Evolutionary conservation across 2,797 vertebrate species (phyloP).

Genomic region (Typhlichthys subterraneus): DNA sequence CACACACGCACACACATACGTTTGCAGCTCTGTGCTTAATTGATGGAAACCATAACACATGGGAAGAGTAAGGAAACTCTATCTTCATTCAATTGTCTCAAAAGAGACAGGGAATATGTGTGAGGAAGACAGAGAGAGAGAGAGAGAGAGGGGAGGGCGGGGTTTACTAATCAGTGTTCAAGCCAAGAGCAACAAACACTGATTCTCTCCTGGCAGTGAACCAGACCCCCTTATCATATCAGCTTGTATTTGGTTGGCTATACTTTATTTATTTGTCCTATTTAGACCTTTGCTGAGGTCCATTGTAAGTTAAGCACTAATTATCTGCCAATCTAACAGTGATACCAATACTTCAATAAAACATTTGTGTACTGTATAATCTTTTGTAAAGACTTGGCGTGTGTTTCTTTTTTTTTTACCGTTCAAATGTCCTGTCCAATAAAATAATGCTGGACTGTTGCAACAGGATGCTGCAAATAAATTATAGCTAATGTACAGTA

Average conservation of each 20-base stretch:
- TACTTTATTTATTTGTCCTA: conserved; percentile 50
- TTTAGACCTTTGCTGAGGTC: too few relatives aligned
- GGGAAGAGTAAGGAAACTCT: conserved; percentile 32
- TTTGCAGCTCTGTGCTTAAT: conserved; percentile 56
- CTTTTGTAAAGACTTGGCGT: too few relatives aligned
- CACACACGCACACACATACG: conserved; percentile 1
- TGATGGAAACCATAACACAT: conserved; percentile 79
- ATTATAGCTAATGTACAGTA: too few relatives aligned
- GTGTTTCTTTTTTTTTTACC: too few relatives aligned
- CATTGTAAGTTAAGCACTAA: too few relatives aligned
- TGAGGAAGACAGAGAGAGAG: conserved; percentile 4
- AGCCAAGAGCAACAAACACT: conserved; percentile 39
- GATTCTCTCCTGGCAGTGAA: conserved; percentile 27
- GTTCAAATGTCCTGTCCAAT: too few relatives aligned
- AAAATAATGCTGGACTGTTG: too few relatives aligned
- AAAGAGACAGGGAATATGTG: conserved; percentile 45
- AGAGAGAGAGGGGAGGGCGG: neutral
- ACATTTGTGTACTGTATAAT: too few relatives aligned
- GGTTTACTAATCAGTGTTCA: conserved; percentile 51
- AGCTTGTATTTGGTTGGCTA: conserved; percentile 51
- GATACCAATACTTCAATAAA: too few relatives aligned
- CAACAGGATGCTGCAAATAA: too few relatives aligned
- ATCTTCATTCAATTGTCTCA: conserved; percentile 54
- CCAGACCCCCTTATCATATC: conserved; percentile 48
- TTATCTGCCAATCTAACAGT: too few relatives aligned